phyloP scores from a whole-genome alignment of 2,797 vertebrate genomes.

The Gouania willdenowi region DNA sequence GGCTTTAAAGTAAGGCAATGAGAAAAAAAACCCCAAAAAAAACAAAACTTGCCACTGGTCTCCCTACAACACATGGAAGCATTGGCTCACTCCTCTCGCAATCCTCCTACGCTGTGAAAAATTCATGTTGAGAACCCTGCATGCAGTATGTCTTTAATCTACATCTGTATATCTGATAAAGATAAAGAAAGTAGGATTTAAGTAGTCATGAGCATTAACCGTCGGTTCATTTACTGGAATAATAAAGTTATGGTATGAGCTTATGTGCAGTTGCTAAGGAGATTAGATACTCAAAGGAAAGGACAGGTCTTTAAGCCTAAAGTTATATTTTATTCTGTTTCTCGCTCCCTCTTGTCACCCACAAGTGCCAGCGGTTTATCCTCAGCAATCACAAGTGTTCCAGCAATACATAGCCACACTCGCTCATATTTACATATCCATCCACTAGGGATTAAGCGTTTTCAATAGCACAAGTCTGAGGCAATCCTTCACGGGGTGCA shows the following conservation, averaged over 20 bases:
- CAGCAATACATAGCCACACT: conserved; percentile 27
- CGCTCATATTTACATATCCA: conserved; percentile 51
- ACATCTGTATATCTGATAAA: background rate
- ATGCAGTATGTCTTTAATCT: background rate
- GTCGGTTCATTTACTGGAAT: background rate
- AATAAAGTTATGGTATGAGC: conserved; percentile 1
- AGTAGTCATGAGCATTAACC: conserved; percentile 6
- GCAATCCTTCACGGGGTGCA: conserved; percentile 36
- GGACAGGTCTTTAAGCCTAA: conserved; percentile 15
- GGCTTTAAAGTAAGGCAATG: too few species aligned
- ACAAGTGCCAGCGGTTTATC: conserved; percentile 40
- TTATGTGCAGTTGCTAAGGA: conserved; percentile 5
- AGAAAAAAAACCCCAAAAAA: too few species aligned
- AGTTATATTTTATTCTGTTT: conserved; percentile 11
- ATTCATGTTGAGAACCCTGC: too few species aligned
- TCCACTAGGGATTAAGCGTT: conserved; percentile 49
- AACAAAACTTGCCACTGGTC: too few species aligned
- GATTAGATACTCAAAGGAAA: conserved; percentile 36
- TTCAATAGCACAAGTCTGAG: conserved; percentile 41
- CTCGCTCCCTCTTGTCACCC: conserved; percentile 14
- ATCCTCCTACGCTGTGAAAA: too few species aligned
- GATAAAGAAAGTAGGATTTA: too few species aligned
- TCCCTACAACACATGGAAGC: too few species aligned
- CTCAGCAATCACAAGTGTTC: conserved; percentile 36
- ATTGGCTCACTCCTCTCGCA: too few species aligned